Percentiles rank a stretch among this genome's conserved stretches.
phyloP scores from a whole-genome alignment of 2,888 invertebrate genomes.

The Drosophila falleni region DNA sequence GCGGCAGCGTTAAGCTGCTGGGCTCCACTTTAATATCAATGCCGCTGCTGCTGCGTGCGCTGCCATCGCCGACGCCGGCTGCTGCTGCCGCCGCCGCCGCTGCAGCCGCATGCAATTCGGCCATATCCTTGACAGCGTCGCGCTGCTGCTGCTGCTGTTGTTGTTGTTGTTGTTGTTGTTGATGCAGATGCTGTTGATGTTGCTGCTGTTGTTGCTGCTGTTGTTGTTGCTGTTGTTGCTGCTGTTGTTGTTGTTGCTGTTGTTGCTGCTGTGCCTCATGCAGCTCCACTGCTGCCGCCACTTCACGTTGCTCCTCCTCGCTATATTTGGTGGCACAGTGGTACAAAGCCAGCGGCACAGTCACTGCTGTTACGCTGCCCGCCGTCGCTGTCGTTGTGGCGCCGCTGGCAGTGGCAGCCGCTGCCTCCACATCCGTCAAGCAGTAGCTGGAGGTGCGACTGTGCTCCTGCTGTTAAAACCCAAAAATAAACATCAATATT shows the following conservation, averaged over 20 bases:
- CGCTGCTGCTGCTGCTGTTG: conserved; percentile 69
- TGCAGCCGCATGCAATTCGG: conserved; percentile 75
- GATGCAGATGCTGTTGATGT: conserved; percentile 55
- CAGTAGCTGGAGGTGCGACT: conserved; percentile 75
- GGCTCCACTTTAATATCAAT: conserved; percentile 83
- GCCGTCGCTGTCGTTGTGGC: conserved; percentile 37
- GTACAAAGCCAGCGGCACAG: conserved; percentile 70
- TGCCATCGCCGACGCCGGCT: conserved; percentile 40
- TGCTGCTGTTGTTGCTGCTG: conserved; percentile 59
- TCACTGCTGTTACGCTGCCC: conserved; percentile 50
- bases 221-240: conserved; percentile 43
- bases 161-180: conserved; percentile 34
- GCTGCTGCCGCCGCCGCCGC: conserved; percentile 46
- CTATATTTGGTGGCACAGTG: conserved; percentile 72
- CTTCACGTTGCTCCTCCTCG: conserved; percentile 76
- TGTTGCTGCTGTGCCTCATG: conserved; percentile 59
- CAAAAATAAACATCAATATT: not conserved
- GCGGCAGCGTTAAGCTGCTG: conserved; percentile 44
- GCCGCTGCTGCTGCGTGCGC: conserved; percentile 50
- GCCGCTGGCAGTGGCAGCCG: conserved; percentile 44
- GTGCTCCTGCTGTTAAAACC: conserved; percentile 60
- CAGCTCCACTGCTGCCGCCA: conserved; percentile 53
- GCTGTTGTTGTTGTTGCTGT: conserved; percentile 38
- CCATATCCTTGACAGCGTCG: conserved; percentile 78
- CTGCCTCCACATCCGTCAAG: conserved; percentile 75